Evolutionary conservation across 1,140 invertebrate genomes (phyloP).

Genomic region (Frieseomelitta varia): DNA sequence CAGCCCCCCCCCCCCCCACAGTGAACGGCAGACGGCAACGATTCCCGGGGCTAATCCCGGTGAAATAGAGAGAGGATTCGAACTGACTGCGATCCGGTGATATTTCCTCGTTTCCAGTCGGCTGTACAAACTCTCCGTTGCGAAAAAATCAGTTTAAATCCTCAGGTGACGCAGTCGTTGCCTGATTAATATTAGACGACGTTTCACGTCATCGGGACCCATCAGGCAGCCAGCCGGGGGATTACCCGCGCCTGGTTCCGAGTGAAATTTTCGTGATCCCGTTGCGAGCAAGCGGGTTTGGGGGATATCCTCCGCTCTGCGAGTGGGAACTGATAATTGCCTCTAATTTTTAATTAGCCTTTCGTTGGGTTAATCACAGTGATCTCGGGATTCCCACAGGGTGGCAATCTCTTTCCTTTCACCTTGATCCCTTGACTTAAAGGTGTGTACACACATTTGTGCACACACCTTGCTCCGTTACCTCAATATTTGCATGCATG

Average conservation of each 20-base stretch:
- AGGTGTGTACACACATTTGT: too few relatives aligned
- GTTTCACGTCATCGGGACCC: background rate
- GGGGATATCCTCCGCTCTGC: background rate
- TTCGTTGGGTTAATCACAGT: slow-evolving; percentile 14
- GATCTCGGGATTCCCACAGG: background rate
- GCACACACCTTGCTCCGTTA: too few relatives aligned
- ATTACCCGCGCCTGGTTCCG: background rate
- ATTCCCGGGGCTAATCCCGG: background rate
- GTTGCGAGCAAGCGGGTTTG: background rate
- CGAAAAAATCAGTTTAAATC: background rate
- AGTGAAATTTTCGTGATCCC: background rate
- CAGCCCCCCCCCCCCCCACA: too few relatives aligned
- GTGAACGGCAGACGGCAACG: background rate
- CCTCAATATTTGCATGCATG: too few relatives aligned
- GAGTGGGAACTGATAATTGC: slow-evolving; percentile 10
- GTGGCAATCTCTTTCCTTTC: slow-evolving; percentile 27
- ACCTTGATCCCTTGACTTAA: background rate
- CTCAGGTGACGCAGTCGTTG: background rate
- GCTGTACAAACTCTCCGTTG: background rate
- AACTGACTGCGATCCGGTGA: background rate
- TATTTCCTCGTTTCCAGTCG: slow-evolving; percentile 8
- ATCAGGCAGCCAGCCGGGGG: background rate
- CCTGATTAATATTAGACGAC: background rate
- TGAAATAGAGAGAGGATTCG: background rate
- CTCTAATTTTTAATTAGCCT: slow-evolving; percentile 34